A percentile compares a stretch with the other conserved stretches of the same genome.
These are phyloP conservation scores for Pan paniscus DNA, from an alignment of 2,113 vertebrate species.

Conservation along the genomic window DNA sequence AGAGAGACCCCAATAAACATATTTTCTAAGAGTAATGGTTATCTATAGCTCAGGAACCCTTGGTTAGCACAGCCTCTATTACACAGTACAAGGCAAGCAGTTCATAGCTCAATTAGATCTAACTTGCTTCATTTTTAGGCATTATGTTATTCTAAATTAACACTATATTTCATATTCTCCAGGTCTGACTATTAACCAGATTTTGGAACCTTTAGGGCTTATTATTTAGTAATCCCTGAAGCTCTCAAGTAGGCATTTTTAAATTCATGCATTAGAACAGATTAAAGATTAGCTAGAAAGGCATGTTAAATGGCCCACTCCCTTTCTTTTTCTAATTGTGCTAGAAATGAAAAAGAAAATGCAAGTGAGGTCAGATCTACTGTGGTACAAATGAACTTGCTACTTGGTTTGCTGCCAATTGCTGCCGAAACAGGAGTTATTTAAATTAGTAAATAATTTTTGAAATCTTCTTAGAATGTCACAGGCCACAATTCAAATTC, in stretches of 20 bases:
- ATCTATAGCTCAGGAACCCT: conserved; percentile 62
- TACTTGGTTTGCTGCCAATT: neutral
- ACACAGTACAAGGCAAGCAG: conserved; percentile 49
- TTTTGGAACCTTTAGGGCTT: conserved; percentile 74
- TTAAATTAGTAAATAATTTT: conserved; percentile 42
- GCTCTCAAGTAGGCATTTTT: conserved; percentile 68
- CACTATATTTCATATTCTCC: conserved; percentile 66
- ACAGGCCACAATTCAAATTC: neutral
- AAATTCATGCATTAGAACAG: conserved; percentile 57
- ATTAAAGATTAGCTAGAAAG: conserved; percentile 72
- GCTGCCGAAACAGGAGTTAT: neutral
- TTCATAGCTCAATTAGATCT: conserved; percentile 68
- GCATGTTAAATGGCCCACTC: conserved; percentile 23
- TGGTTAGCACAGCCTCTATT: conserved; percentile 53
- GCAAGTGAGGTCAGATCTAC: neutral
- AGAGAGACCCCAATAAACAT: conserved; percentile 75
- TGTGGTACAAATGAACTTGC: neutral
- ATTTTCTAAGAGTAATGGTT: conserved; percentile 73
- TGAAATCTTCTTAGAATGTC: conserved; percentile 41
- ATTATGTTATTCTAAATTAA: conserved; percentile 72
- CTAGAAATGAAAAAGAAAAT: neutral
- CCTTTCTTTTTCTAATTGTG: conserved; percentile 47
- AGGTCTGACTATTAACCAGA: conserved; percentile 66
- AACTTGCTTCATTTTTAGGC: conserved; percentile 70
- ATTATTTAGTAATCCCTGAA: conserved; percentile 78